Evolutionary conservation across 23 tunicate genomes (phyloP), one percentile per base, ranked within the genome.

Genomic region (Halocynthia aurantium): DNA sequence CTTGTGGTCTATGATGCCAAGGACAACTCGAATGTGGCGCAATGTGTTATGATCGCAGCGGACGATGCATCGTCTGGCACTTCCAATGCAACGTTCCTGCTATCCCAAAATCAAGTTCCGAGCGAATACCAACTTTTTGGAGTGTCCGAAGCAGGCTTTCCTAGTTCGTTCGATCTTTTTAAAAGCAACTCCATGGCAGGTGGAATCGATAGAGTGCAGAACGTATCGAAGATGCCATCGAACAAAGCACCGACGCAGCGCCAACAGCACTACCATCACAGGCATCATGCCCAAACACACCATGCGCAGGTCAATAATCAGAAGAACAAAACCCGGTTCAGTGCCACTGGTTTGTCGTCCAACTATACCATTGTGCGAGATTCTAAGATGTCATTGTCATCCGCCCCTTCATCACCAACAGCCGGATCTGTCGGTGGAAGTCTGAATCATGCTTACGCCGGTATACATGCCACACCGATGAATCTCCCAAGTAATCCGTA

Each of bases 351-450:
- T 44, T 83, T 84, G 18, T 78, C 85, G 50, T 83, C 80, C 7
- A 82, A 84, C 55, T 80, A 77, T 57, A 75, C 88, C 15, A 84
- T 89, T 49, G 82, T 88, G 50, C 94, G 94, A 22, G 96, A 89
- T 80, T 72, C 84, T 70, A 89, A 89, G 62, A 89, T 89, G 96
- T 89, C 96, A 8, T 71, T 89, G 17, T 84, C 96, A 10, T 89
- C 96, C 22, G 87, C 96, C 6, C 88, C 96, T 5, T 87, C 96
- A 10, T 89, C 96, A 10, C 96, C 96, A n/a, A 77, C 73, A 52
- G 88, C 96, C 9, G 96, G 96, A 12, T 79, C 88, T 21, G 80
- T 80, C 44, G 96, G 96, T 40, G 87, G 96, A 6, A 88, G 87
- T 73, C 56, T 84, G 49, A 84, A 89, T 51, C 84, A 85, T 51